These are phyloP conservation scores for Atethmia centrago DNA, from an alignment of 2,888 invertebrate genomes.

Conservation along the genomic window DNA sequence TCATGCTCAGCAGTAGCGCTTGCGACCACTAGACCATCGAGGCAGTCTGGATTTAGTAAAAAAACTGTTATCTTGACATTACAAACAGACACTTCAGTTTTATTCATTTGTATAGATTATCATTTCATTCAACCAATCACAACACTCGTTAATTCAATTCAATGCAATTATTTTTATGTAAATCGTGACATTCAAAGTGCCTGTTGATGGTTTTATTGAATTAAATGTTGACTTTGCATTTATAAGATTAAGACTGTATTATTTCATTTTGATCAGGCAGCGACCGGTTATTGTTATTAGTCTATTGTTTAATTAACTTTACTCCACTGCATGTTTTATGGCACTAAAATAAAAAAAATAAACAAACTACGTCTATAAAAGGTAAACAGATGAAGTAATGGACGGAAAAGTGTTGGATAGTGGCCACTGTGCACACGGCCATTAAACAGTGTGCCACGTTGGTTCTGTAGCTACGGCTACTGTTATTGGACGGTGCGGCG, in stretches of 20 bases:
- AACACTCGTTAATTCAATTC: background rate
- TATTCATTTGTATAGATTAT: too few species aligned
- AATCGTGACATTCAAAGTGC: background rate
- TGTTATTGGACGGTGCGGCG: conserved; percentile 16
- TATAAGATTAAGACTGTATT: background rate
- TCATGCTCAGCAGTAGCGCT: too few species aligned
- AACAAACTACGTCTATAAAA: background rate
- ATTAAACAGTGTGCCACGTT: conserved; percentile 22
- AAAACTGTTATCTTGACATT: too few species aligned
- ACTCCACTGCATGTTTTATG: background rate
- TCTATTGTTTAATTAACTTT: background rate
- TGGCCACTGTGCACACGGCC: conserved; percentile 35
- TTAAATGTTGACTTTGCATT: background rate
- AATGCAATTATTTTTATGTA: background rate
- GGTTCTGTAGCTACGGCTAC: background rate
- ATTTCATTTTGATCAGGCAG: background rate
- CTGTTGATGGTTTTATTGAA: background rate
- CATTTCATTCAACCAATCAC: background rate
- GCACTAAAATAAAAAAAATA: background rate
- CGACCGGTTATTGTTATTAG: too few species aligned
- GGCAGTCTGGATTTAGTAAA: too few species aligned
- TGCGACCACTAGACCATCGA: too few species aligned
- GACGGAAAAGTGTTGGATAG: conserved; percentile 7
- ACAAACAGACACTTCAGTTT: too few species aligned
- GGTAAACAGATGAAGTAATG: conserved; percentile 27